Base-by-base conservation (phyloP, 2,888 invertebrate genomes). In the Melitaea athalia region DNA sequence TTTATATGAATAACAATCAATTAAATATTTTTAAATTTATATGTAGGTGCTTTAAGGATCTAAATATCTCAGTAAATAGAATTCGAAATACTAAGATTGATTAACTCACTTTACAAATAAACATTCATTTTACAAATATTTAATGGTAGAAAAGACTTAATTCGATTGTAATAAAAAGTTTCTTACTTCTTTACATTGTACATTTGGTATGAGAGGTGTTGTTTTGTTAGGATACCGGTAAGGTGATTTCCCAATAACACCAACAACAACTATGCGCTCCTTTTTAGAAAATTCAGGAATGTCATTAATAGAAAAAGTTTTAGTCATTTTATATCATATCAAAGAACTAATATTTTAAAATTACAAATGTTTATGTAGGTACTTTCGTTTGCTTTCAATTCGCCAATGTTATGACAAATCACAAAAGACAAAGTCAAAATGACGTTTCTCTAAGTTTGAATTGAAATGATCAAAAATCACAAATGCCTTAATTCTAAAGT, bases 221-320 rank as follows among this genome's bases (percentile, higher is more conserved):
- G 95, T 93, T 90, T 96, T 96, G 78, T 95, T 94, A 69, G 95
- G 94, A 52, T 94, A 93, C 77, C 94, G 92, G 79, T 94, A 94
- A 0, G 94, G 93, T 38, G 95, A 95, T 85, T 96, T 96, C 11
- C 96, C 96, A 77, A 96, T 94, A 31, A 96, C 90, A 11, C 96
- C 95, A 11, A 96, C 94, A 3, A 96, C 93, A 8, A 96, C 94
- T 47, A 96, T 94, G 77, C 95, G 94, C 64, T 94, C 93, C 63
- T 86, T 88, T 64, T 87, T 85, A 0, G 92, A 92, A 77, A 92
- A 92, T 53, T 91, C 90, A 0, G 92, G 92, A 63, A 92, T 90
- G 72, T 92, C 85, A 6, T 75, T 80, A 73, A 92, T 82, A 4
- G 85, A 81, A 76, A 93, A 93, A 1, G 79, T 75, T 72, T 85